Percentiles rank a stretch among this genome's conserved stretches.
phyloP scores from a whole-genome alignment of 2,888 invertebrate genomes.

The Phania funesta region DNA sequence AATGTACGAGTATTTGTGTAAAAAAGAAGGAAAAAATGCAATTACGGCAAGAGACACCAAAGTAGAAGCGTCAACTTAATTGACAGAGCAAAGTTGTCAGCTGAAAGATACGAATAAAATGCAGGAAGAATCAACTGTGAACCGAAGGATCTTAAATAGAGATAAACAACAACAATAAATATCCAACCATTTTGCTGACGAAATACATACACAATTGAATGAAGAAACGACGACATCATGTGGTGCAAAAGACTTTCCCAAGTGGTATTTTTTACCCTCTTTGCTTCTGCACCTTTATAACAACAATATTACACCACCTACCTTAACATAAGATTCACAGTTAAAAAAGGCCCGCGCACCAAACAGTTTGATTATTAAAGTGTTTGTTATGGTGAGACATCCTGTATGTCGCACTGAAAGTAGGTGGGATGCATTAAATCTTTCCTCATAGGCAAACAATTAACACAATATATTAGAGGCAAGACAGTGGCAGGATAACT shows the following conservation, averaged over 20 bases:
- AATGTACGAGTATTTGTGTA: neutral
- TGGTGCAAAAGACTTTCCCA: conserved; percentile 3
- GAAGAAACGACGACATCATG: conserved; percentile 19
- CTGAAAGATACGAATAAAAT: neutral
- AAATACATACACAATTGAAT: neutral
- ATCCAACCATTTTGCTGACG: neutral
- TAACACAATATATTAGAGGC: conserved; percentile 31
- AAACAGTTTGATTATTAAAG: neutral
- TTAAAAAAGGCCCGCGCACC: neutral
- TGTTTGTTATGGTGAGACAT: conserved; percentile 2
- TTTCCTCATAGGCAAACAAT: conserved; percentile 3
- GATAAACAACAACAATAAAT: conserved; percentile 10
- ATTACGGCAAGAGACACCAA: conserved; percentile 44
- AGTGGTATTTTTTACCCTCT: conserved; percentile 23
- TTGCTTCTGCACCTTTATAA: neutral
- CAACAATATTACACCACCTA: neutral
- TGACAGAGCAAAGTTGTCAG: conserved; percentile 23
- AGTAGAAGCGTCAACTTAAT: conserved; percentile 36
- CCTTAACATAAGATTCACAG: neutral
- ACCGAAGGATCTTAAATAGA: conserved; percentile 2
- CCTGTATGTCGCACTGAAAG: neutral
- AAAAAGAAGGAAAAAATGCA: conserved; percentile 4
- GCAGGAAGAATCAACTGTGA: neutral
- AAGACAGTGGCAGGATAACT: neutral
- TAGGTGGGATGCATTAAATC: neutral